These are phyloP conservation scores for Batillaria attramentaria DNA, from an alignment of 1,140 invertebrate genomes.

Conservation along the genomic window DNA sequence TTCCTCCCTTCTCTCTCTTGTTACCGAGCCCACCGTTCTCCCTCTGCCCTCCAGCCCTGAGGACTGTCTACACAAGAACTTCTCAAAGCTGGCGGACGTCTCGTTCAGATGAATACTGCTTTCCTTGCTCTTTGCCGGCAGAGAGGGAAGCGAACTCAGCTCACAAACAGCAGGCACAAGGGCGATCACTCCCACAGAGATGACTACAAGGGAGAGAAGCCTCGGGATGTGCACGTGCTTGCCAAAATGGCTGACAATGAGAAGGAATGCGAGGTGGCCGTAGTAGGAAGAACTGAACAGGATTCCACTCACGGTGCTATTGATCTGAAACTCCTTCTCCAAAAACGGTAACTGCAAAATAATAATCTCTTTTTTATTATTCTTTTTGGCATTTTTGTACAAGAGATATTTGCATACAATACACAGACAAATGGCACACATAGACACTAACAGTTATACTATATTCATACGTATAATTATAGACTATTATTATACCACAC, in stretches of 20 bases:
- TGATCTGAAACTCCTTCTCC: background rate
- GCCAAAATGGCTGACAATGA: background rate
- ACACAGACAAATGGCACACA: no score
- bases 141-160: background rate
- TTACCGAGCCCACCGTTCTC: background rate
- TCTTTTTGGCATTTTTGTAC: background rate
- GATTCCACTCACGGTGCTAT: background rate
- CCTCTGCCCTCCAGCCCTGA: background rate
- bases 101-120: background rate
- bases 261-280: background rate
- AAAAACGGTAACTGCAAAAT: background rate
- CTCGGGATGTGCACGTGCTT: constrained; percentile 1
- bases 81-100: background rate
- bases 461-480: background rate
- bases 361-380: no score
- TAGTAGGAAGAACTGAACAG: background rate
- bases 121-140: background rate
- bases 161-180: background rate
- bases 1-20: background rate
- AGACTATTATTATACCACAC: background rate
- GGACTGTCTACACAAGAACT: background rate
- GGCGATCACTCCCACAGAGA: background rate
- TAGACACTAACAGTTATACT: no score
- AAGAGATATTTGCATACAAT: no score
- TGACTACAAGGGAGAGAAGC: background rate